Conservation (phyloP, 1,140 invertebrate species). For the Ephestia elutella region DNA sequence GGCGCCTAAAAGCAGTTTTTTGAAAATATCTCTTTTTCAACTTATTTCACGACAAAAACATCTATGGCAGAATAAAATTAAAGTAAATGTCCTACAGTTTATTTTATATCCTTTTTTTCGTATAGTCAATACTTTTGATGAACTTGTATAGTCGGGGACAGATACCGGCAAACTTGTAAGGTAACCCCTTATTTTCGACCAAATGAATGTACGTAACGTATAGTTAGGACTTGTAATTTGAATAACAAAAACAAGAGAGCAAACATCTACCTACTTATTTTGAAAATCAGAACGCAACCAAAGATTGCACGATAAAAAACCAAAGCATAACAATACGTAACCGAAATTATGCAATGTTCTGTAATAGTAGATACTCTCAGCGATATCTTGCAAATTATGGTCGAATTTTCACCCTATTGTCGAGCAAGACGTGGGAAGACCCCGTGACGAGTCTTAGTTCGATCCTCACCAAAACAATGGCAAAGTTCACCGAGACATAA, state of each 20-base stretch:
- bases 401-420: constrained; percentile 71
- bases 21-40: too few relatives aligned
- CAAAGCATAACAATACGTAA: constrained; percentile 14
- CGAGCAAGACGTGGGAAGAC: constrained; percentile 48
- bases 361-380: constrained; percentile 34
- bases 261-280: background rate
- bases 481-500: constrained; percentile 69
- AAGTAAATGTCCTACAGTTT: too few relatives aligned
- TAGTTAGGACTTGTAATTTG: background rate
- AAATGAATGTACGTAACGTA: too few relatives aligned
- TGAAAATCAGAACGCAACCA: background rate
- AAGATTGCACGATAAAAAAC: constrained; percentile 2
- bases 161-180: too few relatives aligned
- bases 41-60: too few relatives aligned
- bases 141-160: too few relatives aligned
- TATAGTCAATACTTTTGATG: too few relatives aligned
- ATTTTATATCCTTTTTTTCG: too few relatives aligned
- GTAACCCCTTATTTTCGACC: too few relatives aligned
- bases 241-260: background rate
- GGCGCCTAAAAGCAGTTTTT: too few relatives aligned
- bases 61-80: too few relatives aligned
- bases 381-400: constrained; percentile 51
- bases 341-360: constrained; percentile 34
- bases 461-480: constrained; percentile 58
- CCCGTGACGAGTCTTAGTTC: constrained; percentile 44